Percentiles rank a stretch among this genome's conserved stretches.
phyloP scores from a whole-genome alignment of 2,797 vertebrate species.

The Holocentrus rufus region DNA sequence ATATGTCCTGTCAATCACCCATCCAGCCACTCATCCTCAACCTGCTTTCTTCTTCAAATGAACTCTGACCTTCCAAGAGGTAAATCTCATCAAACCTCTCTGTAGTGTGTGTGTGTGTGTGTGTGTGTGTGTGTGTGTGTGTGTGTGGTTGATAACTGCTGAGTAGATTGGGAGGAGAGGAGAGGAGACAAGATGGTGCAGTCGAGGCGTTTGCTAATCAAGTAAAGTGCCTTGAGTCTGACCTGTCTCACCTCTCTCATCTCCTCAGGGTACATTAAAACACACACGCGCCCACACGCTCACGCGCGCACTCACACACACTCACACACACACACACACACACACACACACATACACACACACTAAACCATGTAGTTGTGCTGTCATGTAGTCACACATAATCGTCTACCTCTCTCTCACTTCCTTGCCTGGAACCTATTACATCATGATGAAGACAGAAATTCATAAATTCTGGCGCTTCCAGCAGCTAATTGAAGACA shows the following conservation, averaged over 20 bases:
- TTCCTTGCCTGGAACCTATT: too few species aligned
- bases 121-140: background rate
- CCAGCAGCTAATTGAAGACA: too few species aligned
- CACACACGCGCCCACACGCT: slow-evolving; percentile 31
- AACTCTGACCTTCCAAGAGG: too few species aligned
- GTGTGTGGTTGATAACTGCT: background rate
- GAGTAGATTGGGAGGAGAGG: background rate
- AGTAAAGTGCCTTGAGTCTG: slow-evolving; percentile 63
- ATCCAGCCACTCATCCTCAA: too few species aligned
- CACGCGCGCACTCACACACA: too few species aligned
- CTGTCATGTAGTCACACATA: background rate
- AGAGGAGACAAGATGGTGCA: slow-evolving; percentile 27
- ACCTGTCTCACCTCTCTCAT: slow-evolving; percentile 54
- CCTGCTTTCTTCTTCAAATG: too few species aligned
- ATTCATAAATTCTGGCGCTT: too few species aligned
- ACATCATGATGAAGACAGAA: too few species aligned
- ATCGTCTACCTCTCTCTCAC: background rate
- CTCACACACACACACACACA: slow-evolving; percentile 23
- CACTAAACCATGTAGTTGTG: background rate
- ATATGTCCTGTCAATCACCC: too few species aligned
- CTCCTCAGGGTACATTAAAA: slow-evolving; percentile 53
- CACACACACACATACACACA: slow-evolving; percentile 16
- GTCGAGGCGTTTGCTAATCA: slow-evolving; percentile 66
- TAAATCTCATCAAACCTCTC: too few species aligned
- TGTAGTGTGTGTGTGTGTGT: background rate